A percentile compares a stretch with the other conserved stretches of the same genome.
Conservation (phyloP, 2,888 invertebrate genomes). For the Ditula angustiorana region DNA sequence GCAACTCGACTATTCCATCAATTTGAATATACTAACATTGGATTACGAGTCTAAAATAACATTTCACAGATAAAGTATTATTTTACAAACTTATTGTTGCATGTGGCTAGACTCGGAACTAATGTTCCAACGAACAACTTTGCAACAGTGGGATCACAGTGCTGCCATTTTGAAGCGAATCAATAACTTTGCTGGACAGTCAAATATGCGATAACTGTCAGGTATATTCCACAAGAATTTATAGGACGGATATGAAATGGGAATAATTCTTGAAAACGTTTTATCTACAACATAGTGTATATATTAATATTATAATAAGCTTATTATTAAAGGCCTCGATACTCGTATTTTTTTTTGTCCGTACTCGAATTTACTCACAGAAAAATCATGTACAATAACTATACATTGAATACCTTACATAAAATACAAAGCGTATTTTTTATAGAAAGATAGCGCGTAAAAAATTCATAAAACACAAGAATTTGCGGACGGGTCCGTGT, state of each 20-base stretch:
- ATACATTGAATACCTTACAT: too few relatives aligned
- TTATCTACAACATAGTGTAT: not conserved
- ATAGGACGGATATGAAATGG: not conserved
- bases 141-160: not conserved
- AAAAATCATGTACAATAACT: too few relatives aligned
- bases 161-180: not conserved
- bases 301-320: too few relatives aligned
- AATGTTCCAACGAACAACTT: not conserved
- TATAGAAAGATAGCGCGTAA: too few relatives aligned
- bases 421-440: too few relatives aligned
- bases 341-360: too few relatives aligned
- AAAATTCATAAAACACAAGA: too few relatives aligned
- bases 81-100: conserved; percentile 10
- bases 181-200: not conserved
- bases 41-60: conserved; percentile 12
- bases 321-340: too few relatives aligned
- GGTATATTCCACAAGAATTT: conserved; percentile 1
- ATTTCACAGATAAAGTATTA: conserved; percentile 2
- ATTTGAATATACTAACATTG: not conserved
- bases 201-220: conserved; percentile 20
- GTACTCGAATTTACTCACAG: too few relatives aligned
- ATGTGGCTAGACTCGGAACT: not conserved
- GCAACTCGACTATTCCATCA: conserved; percentile 28
- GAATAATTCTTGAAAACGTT: conserved; percentile 9
- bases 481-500: too few relatives aligned